Evolutionary conservation across 2,113 vertebrate genomes (phyloP).

Genomic region (Peromyscus maniculatus): DNA sequence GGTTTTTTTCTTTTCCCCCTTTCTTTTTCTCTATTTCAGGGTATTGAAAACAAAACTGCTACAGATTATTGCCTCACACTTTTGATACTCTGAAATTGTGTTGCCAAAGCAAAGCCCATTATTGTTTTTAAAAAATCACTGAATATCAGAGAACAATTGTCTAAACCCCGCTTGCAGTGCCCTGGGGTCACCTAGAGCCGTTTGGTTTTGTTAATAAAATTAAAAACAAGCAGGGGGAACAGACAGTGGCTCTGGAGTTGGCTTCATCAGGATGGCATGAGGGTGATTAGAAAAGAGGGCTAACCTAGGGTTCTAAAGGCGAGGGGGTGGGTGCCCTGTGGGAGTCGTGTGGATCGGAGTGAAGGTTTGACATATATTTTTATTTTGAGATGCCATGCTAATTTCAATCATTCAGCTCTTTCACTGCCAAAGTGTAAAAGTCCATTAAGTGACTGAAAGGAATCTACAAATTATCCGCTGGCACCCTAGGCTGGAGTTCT

Average conservation of each 20-base stretch:
- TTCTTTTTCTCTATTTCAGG: not conserved
- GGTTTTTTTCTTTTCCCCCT: not conserved
- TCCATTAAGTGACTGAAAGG: slow-evolving; percentile 86
- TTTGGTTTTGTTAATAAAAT: slow-evolving; percentile 80
- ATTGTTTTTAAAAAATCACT: slow-evolving; percentile 74
- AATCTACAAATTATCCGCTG: slow-evolving; percentile 86
- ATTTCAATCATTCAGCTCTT: slow-evolving; percentile 84
- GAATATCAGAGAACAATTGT: slow-evolving; percentile 69
- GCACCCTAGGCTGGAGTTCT: slow-evolving; percentile 82
- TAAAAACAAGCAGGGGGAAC: slow-evolving; percentile 57
- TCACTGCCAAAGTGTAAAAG: slow-evolving; percentile 87
- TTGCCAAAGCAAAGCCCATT: slow-evolving; percentile 63
- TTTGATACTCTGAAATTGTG: slow-evolving; percentile 58
- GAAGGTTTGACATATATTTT: slow-evolving; percentile 83
- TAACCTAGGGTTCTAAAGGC: not conserved
- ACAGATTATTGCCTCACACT: not conserved
- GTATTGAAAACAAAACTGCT: slow-evolving; percentile 49
- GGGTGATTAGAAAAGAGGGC: not conserved
- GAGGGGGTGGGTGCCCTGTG: not conserved
- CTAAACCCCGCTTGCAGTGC: slow-evolving; percentile 54
- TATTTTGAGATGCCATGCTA: slow-evolving; percentile 83
- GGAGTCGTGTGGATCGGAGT: slow-evolving; percentile 45
- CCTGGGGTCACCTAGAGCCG: slow-evolving; percentile 52
- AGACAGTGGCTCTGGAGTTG: slow-evolving; percentile 60
- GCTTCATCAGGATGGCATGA: slow-evolving; percentile 7